Percentiles rank a stretch among this genome's conserved stretches.
Conservation (phyloP, 2,113 vertebrate species). For the Xyrauchen texanus region DNA sequence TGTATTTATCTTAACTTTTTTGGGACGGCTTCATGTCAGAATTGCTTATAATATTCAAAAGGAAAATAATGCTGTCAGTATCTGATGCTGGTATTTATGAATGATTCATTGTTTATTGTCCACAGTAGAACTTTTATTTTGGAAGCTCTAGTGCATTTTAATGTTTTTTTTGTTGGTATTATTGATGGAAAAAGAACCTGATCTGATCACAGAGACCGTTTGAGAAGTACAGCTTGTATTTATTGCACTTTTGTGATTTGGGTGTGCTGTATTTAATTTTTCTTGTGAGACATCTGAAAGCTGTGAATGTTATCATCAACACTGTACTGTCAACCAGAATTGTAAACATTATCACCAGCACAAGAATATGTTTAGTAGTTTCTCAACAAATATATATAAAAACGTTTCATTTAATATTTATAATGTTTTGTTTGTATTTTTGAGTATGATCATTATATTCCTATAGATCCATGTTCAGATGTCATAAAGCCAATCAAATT, state of each 20-base stretch:
- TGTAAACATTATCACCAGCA: constrained; percentile 83
- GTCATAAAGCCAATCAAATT: too few species aligned
- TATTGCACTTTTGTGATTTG: constrained; percentile 81
- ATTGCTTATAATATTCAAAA: constrained; percentile 41
- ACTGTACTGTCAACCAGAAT: constrained; percentile 75
- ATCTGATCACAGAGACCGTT: constrained; percentile 54
- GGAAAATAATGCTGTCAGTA: constrained; percentile 46
- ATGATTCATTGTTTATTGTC: constrained; percentile 59
- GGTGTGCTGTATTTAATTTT: constrained; percentile 64
- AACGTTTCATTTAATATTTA: constrained; percentile 69
- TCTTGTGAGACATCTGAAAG: constrained; percentile 72
- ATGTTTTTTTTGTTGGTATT: constrained; percentile 39
- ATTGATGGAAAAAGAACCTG: constrained; percentile 44
- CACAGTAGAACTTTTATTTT: constrained; percentile 51
- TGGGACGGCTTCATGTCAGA: constrained; percentile 46
- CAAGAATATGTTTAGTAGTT: constrained; percentile 79
- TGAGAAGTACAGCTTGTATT: constrained; percentile 72
- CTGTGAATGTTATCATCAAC: constrained; percentile 81
- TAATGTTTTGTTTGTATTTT: constrained; percentile 2
- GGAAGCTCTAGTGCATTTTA: constrained; percentile 56
- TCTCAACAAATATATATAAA: constrained; percentile 78
- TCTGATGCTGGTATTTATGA: constrained; percentile 59
- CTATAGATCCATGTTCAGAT: too few species aligned
- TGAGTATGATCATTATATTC: neutral
- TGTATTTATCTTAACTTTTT: too few species aligned